Conservation (phyloP, 1,140 invertebrate species). For the Agrilus planipennis region DNA sequence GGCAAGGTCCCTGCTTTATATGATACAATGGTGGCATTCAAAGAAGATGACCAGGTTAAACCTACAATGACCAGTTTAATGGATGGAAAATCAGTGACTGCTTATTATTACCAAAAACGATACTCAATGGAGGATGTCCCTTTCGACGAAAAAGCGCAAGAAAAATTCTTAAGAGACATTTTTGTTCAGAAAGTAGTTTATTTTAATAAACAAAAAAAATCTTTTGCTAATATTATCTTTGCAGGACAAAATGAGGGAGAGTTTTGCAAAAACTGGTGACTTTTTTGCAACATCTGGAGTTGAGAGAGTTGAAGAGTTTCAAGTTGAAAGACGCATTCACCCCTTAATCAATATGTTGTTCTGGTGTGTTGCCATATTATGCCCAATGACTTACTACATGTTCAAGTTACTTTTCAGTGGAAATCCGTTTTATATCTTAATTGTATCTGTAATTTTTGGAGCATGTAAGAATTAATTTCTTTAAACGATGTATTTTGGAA, state of each 20-base stretch:
- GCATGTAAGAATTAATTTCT: constrained; percentile 54
- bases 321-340: constrained; percentile 43
- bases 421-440: constrained; percentile 55
- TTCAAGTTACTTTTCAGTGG: constrained; percentile 56
- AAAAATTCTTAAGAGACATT: constrained; percentile 69
- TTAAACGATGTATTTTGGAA: constrained; percentile 17
- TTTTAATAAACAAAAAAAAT: not conserved
- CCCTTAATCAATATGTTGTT: constrained; percentile 57
- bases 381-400: constrained; percentile 59
- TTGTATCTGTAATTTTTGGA: constrained; percentile 51
- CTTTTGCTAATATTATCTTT: not conserved
- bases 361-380: constrained; percentile 58
- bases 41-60: constrained; percentile 45
- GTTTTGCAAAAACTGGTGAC: constrained; percentile 70
- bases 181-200: constrained; percentile 62
- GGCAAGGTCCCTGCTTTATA: constrained; percentile 74
- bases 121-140: constrained; percentile 74
- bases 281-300: constrained; percentile 67
- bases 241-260: constrained; percentile 67
- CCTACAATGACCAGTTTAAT: constrained; percentile 74
- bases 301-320: constrained; percentile 43
- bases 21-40: constrained; percentile 73
- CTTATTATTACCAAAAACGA: constrained; percentile 69
- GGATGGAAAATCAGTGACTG: constrained; percentile 60
- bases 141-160: constrained; percentile 60